A percentile compares a stretch with the other conserved stretches of the same genome.
These are phyloP conservation scores for Caligus rogercresseyi DNA, from an alignment of 1,140 invertebrate genomes.

Conservation along the genomic window DNA sequence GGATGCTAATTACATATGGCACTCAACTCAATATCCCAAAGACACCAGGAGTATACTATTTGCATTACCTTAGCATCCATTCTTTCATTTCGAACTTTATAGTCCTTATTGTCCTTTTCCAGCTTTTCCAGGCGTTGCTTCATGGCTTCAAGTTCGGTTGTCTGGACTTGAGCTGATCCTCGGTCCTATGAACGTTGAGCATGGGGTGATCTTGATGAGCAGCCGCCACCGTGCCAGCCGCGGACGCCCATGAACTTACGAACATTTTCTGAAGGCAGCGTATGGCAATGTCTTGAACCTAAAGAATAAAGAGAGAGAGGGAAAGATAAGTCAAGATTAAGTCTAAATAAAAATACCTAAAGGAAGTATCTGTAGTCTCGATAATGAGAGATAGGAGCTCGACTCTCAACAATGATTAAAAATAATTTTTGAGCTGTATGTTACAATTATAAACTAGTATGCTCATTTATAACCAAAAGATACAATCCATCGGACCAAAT, in stretches of 20 bases:
- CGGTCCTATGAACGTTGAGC: conserved; percentile 81
- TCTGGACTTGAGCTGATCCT: conserved; percentile 55
- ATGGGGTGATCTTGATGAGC: conserved; percentile 73
- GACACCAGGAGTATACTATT: too few species aligned
- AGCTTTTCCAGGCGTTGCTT: background rate
- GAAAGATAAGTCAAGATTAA: too few species aligned
- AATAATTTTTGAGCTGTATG: too few species aligned
- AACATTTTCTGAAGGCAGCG: conserved; percentile 42
- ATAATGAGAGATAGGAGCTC: too few species aligned
- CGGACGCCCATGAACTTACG: conserved; percentile 68
- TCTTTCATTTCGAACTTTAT: background rate
- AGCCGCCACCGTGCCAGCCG: conserved; percentile 87
- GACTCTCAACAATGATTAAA: too few species aligned
- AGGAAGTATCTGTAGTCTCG: too few species aligned
- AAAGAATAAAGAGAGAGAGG: background rate
- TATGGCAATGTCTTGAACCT: background rate
- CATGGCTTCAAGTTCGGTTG: background rate
- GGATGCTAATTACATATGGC: too few species aligned
- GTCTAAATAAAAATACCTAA: too few species aligned
- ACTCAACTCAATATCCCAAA: too few species aligned
- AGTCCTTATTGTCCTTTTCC: background rate
- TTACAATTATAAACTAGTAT: too few species aligned
- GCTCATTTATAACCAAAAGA: too few species aligned
- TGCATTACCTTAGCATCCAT: background rate
- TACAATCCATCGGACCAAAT: too few species aligned